Evolutionary conservation across 2,113 vertebrate genomes (phyloP), one percentile per base, ranked within the genome.

Genomic region (Peromyscus leucopus): DNA sequence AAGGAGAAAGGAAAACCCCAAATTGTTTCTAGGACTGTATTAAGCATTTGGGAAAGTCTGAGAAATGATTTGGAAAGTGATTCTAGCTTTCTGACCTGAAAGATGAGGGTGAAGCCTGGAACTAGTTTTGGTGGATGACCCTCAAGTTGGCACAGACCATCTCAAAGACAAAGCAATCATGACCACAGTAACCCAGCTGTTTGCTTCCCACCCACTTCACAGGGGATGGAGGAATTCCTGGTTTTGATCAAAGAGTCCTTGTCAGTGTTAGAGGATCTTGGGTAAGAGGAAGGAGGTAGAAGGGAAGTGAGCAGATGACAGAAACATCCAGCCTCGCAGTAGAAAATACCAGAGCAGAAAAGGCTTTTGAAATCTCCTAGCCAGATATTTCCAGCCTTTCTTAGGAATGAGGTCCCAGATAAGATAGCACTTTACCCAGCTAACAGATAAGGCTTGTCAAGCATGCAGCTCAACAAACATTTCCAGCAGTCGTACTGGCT

Each of bases 101-200:
- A 90, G 86, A 86, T 42, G 69, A 97, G 17, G 8, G 67, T 93
- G 61, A 69, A 78, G 39, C 72, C 83, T 39, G 90, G 55, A 92
- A 33, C 55, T 67, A 93, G 71, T 97, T 88, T 97, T 94, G 51
- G 72, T 42, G 95, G 95, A 72, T 85, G 76, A 84, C 72, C 33
- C 65, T 93, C 36, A 90, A 12, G 55, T 67, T 89, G 69, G 61
- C 55, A 69, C 42, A 84, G 92, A 63, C 69, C 39, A 84, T 93
- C 83, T 63, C 84, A 92, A 84, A 90, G 75, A 90, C 67, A 97
- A 88, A 96, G 61, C 21, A 71, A 4, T 84, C 69, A 39, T 93
- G 79, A 79, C 21, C 78, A 83, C n/a, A 79, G 36, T 84, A 71
- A 87, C 28, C 91, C 26, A 83, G 76, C 67, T 87, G 24, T 63